A percentile compares a stretch with the other conserved stretches of the same genome.
Conservation (phyloP, 2,113 vertebrate genomes). For the Chascanopsetta lugubris region DNA sequence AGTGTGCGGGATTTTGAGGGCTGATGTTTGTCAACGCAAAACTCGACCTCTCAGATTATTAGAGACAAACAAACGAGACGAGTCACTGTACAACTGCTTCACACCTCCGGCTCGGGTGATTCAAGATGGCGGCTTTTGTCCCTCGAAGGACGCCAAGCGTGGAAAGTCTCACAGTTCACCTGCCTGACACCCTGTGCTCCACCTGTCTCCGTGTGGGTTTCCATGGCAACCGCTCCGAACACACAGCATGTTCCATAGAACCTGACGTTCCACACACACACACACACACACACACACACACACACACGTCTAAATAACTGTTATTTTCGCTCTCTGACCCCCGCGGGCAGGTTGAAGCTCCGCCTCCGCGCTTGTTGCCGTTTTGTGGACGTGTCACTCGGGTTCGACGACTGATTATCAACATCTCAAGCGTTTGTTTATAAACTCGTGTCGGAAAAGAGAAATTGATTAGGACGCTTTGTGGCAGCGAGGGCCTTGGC, state of each 20-base stretch:
- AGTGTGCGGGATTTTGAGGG: too few relatives aligned
- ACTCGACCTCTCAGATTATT: too few relatives aligned
- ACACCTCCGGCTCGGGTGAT: too few relatives aligned
- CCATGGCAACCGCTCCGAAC: slow-evolving; percentile 8
- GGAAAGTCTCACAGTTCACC: slow-evolving; percentile 28
- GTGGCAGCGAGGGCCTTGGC: slow-evolving; percentile 29
- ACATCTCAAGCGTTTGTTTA: slow-evolving; percentile 30
- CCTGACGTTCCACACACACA: background rate
- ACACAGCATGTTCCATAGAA: background rate
- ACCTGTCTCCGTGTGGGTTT: slow-evolving; percentile 1
- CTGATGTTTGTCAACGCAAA: too few relatives aligned
- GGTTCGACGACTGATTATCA: slow-evolving; percentile 32
- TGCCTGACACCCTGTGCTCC: slow-evolving; percentile 26
- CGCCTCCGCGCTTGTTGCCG: slow-evolving; percentile 24
- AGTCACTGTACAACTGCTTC: too few relatives aligned
- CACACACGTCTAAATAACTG: background rate
- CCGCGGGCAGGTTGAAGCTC: slow-evolving; percentile 17
- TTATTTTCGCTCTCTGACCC: slow-evolving; percentile 4
- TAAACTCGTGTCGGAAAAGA: slow-evolving; percentile 23
- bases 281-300: too few relatives aligned
- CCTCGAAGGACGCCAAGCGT: too few relatives aligned
- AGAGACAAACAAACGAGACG: too few relatives aligned
- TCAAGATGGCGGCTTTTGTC: too few relatives aligned
- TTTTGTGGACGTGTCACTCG: slow-evolving; percentile 41
- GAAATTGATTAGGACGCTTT: slow-evolving; percentile 39